A percentile compares a stretch with the other conserved stretches of the same genome.
phyloP scores from a whole-genome alignment of 2,113 vertebrate genomes.

The Trematomus loennbergii region DNA sequence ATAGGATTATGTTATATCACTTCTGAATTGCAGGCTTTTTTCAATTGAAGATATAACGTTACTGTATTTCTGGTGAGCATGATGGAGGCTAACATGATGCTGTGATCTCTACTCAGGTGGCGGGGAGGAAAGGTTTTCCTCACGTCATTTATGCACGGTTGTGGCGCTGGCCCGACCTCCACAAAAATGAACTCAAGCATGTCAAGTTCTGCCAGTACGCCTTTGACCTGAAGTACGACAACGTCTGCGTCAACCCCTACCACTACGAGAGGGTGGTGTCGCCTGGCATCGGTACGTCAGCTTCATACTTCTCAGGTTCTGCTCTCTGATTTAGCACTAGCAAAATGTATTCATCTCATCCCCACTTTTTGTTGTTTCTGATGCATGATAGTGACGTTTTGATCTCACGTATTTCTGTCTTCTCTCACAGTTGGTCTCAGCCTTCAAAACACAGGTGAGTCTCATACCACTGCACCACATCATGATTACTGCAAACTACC shows the following conservation, averaged over 20 bases:
- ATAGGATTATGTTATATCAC: too few relatives aligned
- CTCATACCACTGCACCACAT: background rate
- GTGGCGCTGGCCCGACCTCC: constrained; percentile 87
- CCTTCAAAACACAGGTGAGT: constrained; percentile 82
- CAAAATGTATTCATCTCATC: background rate
- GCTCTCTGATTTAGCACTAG: background rate
- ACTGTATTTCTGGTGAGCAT: too few relatives aligned
- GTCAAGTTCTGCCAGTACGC: constrained; percentile 87
- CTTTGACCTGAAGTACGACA: constrained; percentile 89
- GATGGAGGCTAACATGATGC: background rate
- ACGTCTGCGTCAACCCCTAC: constrained; percentile 78
- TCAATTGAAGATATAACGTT: too few relatives aligned
- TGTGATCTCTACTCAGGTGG: constrained; percentile 73
- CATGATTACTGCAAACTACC: background rate
- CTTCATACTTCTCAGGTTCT: background rate
- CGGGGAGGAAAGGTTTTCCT: constrained; percentile 86
- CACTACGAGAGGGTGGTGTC: constrained; percentile 87
- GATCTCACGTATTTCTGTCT: constrained; percentile 10
- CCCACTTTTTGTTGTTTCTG: background rate
- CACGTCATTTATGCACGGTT: constrained; percentile 86
- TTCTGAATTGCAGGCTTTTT: too few relatives aligned
- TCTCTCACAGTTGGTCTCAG: constrained; percentile 80
- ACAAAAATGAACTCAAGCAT: constrained; percentile 90
- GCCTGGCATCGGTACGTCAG: constrained; percentile 78
- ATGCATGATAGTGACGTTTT: constrained; percentile 4